A percentile compares a stretch with the other conserved stretches of the same genome.
Evolutionary conservation across 2,797 vertebrate species (phyloP).

Genomic region (Hipposideros larvatus): DNA sequence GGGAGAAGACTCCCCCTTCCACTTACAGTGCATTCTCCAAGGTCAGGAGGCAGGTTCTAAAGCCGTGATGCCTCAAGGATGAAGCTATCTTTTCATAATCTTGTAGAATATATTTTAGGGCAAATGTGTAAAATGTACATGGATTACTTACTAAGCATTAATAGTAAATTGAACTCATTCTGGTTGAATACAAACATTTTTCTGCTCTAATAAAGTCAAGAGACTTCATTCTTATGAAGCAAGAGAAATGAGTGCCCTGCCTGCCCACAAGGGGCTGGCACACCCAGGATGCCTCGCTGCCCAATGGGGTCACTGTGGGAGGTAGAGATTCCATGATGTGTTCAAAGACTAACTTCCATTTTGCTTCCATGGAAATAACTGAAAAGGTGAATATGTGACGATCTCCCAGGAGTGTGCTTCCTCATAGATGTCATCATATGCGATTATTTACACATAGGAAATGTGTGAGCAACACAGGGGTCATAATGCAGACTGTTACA

Average conservation of each 20-base stretch:
- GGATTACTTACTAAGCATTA: slow-evolving; percentile 7
- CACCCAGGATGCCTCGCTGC: not conserved
- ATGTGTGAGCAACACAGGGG: not conserved
- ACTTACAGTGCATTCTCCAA: slow-evolving; percentile 38
- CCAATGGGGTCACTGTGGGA: not conserved
- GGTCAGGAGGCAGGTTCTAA: slow-evolving; percentile 19
- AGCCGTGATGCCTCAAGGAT: slow-evolving; percentile 72
- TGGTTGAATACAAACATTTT: not conserved
- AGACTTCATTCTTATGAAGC: not conserved
- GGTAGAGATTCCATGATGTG: not conserved
- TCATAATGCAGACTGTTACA: not conserved
- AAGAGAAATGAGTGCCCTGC: not conserved
- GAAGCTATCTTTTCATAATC: not conserved
- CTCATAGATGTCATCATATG: not conserved
- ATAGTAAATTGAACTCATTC: slow-evolving; percentile 15
- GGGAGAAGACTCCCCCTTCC: slow-evolving; percentile 70
- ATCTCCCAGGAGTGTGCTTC: not conserved
- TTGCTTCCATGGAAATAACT: not conserved
- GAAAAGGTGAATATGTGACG: not conserved
- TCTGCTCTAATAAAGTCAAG: not conserved
- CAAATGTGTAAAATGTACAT: slow-evolving; percentile 42
- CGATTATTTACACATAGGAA: not conserved
- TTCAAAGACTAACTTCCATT: not conserved
- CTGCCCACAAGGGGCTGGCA: not conserved
- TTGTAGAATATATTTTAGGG: slow-evolving; percentile 38